phyloP scores from a whole-genome alignment of 2,888 invertebrate species.

The Perithous albicinctus region DNA sequence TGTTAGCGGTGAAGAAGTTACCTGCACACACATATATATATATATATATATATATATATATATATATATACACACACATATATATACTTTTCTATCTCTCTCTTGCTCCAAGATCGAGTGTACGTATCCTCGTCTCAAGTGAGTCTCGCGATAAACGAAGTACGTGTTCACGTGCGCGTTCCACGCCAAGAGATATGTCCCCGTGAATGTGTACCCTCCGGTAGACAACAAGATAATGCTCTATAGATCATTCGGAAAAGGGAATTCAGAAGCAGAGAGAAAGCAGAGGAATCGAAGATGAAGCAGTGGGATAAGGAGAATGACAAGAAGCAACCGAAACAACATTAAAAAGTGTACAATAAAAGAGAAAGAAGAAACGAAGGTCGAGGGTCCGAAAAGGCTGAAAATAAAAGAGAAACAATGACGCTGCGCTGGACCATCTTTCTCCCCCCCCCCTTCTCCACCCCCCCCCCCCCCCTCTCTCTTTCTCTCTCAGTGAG shows the following conservation, averaged over 20 bases:
- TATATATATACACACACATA: too few relatives aligned
- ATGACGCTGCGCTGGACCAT: slow-evolving; percentile 72
- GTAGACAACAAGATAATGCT: slow-evolving; percentile 33
- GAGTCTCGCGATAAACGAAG: slow-evolving; percentile 38
- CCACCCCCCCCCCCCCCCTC: too few relatives aligned
- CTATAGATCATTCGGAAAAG: slow-evolving; percentile 52
- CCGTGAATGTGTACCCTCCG: background rate
- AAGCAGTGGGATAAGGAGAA: slow-evolving; percentile 43
- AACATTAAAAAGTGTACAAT: slow-evolving; percentile 19
- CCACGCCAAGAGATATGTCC: slow-evolving; percentile 11
- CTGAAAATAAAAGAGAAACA: slow-evolving; percentile 66
- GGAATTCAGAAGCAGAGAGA: slow-evolving; percentile 45
- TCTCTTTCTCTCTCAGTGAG: too few relatives aligned
- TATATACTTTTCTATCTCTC: background rate
- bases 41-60: too few relatives aligned
- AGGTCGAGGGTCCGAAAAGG: slow-evolving; percentile 45
- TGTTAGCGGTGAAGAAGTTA: slow-evolving; percentile 45
- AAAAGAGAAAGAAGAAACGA: background rate
- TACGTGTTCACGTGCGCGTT: slow-evolving; percentile 45
- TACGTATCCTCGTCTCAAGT: slow-evolving; percentile 21
- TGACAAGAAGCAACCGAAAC: slow-evolving; percentile 28
- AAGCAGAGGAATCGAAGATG: slow-evolving; percentile 45
- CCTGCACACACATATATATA: too few relatives aligned
- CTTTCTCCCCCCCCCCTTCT: too few relatives aligned
- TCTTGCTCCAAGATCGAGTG: slow-evolving; percentile 30